Base-by-base conservation (phyloP, 1,140 invertebrate genomes). In the Macrobrachium nipponense region DNA sequence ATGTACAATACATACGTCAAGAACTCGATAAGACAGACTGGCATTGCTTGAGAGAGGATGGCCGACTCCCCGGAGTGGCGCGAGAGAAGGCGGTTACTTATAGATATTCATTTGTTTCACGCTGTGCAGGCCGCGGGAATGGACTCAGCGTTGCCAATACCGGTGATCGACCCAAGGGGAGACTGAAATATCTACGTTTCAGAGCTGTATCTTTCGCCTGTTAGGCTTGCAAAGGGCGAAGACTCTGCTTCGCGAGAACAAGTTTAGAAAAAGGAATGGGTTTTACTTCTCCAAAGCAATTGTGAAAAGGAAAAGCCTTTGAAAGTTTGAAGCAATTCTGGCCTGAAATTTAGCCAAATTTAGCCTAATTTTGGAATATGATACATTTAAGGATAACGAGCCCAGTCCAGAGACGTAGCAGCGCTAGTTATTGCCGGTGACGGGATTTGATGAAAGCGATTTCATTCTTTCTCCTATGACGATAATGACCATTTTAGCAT, bases 101-200 rank as follows among this genome's bases (percentile, higher is more conserved):
- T 85, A 85, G 83, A 85, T 85, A 85, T 85, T 85, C 83, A 85
- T 85, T 85, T 85, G 83, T 85, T 85, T 80, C 83, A 64, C 58
- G 83, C 83, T 85, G 83, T 85, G 83, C 83, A 75, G 75, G 76
- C 75, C 82, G 64, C 73, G 83, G 77, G 79, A 81, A 79, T 85
- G 76, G 75, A 64, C 58, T 23, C 82, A 85, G 76, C 66, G 83
- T 85, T 85, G 76, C 82, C 82, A 85, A 80, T 61, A 75, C 61
- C 14, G 73, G 12, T 36, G 72, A 75, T 62, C 72, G 81, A 83
- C 81, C 59, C 81, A 23, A 75, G 82, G 23, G 51, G 51, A 51
- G 51, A 51, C 51, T 51, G 51, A 51, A 51, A 51, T 51, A 51
- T 51, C 51, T 51, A 6, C 60, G 60, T 18, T 36, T 43, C 73